Evolutionary conservation across 2,888 invertebrate species (phyloP).

Genomic region (Eilema depressum): DNA sequence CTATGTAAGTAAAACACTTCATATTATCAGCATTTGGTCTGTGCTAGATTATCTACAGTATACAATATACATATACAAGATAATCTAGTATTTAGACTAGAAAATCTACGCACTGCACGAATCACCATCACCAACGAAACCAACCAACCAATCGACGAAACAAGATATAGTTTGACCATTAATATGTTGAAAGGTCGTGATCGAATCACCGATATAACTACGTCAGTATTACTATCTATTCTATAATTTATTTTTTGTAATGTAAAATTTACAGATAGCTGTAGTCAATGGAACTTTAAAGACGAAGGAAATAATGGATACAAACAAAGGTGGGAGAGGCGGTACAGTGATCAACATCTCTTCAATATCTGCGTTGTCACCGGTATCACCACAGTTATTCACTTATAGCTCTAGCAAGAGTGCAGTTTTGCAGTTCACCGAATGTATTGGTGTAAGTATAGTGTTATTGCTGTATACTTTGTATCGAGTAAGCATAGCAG

Average conservation of each 20-base stretch:
- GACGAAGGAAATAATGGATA: slow-evolving; percentile 54
- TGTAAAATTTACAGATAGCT: slow-evolving; percentile 47
- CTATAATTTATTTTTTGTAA: neutral
- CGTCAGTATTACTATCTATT: too few species aligned
- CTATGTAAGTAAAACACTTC: slow-evolving; percentile 48
- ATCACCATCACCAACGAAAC: too few species aligned
- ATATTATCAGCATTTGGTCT: neutral
- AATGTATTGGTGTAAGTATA: slow-evolving; percentile 53
- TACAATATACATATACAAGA: too few species aligned
- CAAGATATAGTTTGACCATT: too few species aligned
- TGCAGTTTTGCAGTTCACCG: slow-evolving; percentile 57
- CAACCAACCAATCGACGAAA: too few species aligned
- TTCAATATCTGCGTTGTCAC: slow-evolving; percentile 47
- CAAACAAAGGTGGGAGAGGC: slow-evolving; percentile 53
- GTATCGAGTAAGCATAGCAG: too few species aligned
- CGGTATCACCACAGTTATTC: slow-evolving; percentile 31
- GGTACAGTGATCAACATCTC: slow-evolving; percentile 59
- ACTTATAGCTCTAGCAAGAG: slow-evolving; percentile 56
- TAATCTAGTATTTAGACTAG: too few species aligned
- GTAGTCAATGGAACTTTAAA: slow-evolving; percentile 52
- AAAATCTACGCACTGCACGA: too few species aligned
- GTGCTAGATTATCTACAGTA: neutral
- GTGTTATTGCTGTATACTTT: too few species aligned
- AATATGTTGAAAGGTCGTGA: too few species aligned
- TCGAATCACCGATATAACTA: too few species aligned